Conservation (phyloP, 1,140 invertebrate genomes). For the Homarus americanus region DNA sequence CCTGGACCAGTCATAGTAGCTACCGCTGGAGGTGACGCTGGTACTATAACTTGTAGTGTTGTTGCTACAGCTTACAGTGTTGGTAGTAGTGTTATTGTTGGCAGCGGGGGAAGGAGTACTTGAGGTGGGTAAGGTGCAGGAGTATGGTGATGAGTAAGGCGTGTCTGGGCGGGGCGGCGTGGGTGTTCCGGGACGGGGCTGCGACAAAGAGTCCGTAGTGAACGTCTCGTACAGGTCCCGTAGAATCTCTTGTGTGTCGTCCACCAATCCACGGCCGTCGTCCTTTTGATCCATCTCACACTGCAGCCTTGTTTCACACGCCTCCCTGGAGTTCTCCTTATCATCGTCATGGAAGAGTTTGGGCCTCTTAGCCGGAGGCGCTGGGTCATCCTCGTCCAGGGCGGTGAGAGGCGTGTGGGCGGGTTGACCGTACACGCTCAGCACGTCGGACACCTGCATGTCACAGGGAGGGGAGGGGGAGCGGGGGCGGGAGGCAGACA, state of each 20-base stretch:
- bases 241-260: constrained; percentile 70
- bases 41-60: constrained; percentile 45
- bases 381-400: constrained; percentile 72
- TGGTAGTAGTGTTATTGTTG: constrained; percentile 57
- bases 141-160: constrained; percentile 35
- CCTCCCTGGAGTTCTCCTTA: constrained; percentile 59
- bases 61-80: constrained; percentile 5
- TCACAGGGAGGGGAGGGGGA: constrained; percentile 75
- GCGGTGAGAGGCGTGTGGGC: constrained; percentile 68
- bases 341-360: constrained; percentile 68
- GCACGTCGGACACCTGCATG: constrained; percentile 69
- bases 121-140: constrained; percentile 24
- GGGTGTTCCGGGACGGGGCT: constrained; percentile 35
- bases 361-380: constrained; percentile 57
- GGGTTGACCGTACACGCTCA: constrained; percentile 62
- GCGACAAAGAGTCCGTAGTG: constrained; percentile 34
- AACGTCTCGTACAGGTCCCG: constrained; percentile 68
- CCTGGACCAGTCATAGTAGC: constrained; percentile 68
- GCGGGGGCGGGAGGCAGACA: constrained; percentile 75
- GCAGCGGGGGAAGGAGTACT: constrained; percentile 37
- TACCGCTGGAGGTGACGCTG: constrained; percentile 43
- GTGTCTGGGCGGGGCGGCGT: constrained; percentile 57
- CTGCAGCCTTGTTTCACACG: constrained; percentile 53
- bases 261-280: constrained; percentile 31
- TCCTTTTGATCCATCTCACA: constrained; percentile 61